Evolutionary conservation across 1,140 invertebrate genomes (phyloP), one percentile per base, ranked within the genome.

Genomic region (Monomorium pharaonis): DNA sequence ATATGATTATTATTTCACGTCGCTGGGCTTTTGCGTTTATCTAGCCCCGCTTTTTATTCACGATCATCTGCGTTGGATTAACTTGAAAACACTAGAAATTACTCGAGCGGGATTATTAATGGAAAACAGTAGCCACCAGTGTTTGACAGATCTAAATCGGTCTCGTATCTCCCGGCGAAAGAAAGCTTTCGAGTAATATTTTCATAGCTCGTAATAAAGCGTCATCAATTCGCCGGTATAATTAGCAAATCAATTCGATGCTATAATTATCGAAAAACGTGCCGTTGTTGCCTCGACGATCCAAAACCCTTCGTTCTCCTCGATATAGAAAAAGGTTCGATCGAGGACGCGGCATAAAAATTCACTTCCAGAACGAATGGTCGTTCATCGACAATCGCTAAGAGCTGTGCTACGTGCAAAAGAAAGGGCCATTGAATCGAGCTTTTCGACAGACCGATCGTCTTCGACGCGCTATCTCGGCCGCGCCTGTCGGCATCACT

Each of bases 371-470:
- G 63, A 49, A 49, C 51, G 76, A 42, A 58, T 56, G 62, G 16
- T 51, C 47, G 76, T 80, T 42, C 60, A 80, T 63, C 74, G 33
- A 81, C 76, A 67, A 58, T 27, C n/a, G 62, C 16, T 49, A 47
- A 49, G 49, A 18, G 24, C 47, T n/a, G 62, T 63, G 54, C 70
- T 47, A 49, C 10, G 81, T 49, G 63, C 42, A 37, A 54, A 85
- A 69, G 84, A 85, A 85, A 60, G 60, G n/a, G 84, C 84, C 51
- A 74, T 85, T 85, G 49, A 70, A 81, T 85, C 47, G 75, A 85
- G 63, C 76, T 60, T 85, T 81, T 67, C 84, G 76, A 69, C 56
- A 72, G 69, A 86, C 54, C 74, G 88, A 89, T 89, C 88, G 88
- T 27, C 81, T 86, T 33, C 58, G 37, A 62, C 74, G 60, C 24